Base-by-base conservation (phyloP, 2,888 invertebrate genomes). In the Stenodera caucasica region DNA sequence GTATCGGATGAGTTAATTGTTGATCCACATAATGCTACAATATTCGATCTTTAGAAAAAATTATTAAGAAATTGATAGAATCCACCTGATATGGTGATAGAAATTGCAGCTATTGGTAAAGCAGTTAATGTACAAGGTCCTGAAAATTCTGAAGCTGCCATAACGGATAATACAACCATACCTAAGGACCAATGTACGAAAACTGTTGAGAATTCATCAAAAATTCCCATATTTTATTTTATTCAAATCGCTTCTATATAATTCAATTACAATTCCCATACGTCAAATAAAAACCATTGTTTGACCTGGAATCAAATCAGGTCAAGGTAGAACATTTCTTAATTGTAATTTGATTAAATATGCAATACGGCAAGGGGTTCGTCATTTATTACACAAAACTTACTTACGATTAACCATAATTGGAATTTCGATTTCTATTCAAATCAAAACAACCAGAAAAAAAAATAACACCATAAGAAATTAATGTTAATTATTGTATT, bases 111-210 rank as follows among this genome's bases (percentile, higher is more conserved):
- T 7, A 86, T 77, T 21, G 85, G 77, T 64, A 86, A 81, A 35
- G 86, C 85, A 0, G 82, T 81, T 0, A 86, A 81, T 0, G 85
- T 83, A 64, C 84, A 84, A 68, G 85, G 84, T 68, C 86, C 86
- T 61, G 85, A 83, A 57, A 77, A 77, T 77, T 85, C 84, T 56
- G 86, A 86, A 1, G 86, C 84, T 1, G 85, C 84, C 33, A 86
- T 80, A 2, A 85, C 86, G 1, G 85, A 83, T 60, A 87, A 77
- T 59, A 86, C 81, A 11, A 86, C 77, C 5, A 84, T 82, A 1
- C 86, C 87, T 12, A 87, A 80, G 2, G 85, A 84, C 85, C 86
- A 86, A 7, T 86, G 82, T 53, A 75, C 75, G 57, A 77, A 70
- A 80, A 83, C 45, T 79, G 82, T 68, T 11, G 70, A 70, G 53